Percentiles rank a stretch among this genome's conserved stretches.
These are phyloP conservation scores for Gallinago undulata DNA, from an alignment of 2,113 vertebrate species.

Conservation along the genomic window DNA sequence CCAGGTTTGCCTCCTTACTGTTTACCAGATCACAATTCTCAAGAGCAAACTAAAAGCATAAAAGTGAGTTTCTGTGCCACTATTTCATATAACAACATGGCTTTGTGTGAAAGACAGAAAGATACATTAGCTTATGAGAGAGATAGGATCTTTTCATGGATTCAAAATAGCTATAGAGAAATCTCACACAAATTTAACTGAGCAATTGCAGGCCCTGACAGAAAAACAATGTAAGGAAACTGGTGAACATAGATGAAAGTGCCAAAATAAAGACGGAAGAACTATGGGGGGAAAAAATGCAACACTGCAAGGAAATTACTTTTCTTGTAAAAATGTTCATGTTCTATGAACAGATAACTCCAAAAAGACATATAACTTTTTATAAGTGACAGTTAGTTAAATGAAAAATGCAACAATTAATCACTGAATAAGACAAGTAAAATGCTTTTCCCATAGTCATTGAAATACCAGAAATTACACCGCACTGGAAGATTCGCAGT, in stretches of 20 bases:
- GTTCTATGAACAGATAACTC: constrained; percentile 38
- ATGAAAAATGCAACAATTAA: constrained; percentile 42
- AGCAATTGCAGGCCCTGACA: constrained; percentile 35
- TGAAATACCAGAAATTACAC: not conserved
- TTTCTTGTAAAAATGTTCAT: constrained; percentile 49
- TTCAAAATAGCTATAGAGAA: not conserved
- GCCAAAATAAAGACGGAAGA: constrained; percentile 63
- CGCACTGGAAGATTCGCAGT: not conserved
- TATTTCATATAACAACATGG: not conserved
- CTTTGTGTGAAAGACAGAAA: not conserved
- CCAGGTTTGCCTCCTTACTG: not conserved
- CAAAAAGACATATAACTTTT: not conserved
- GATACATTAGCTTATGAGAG: not conserved
- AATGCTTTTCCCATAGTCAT: not conserved
- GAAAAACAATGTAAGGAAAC: constrained; percentile 65
- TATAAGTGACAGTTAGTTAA: constrained; percentile 5
- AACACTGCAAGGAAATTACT: constrained; percentile 56
- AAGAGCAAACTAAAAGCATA: not conserved
- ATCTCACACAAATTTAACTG: constrained; percentile 5
- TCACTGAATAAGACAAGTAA: not conserved
- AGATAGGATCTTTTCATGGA: not conserved
- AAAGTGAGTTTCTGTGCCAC: not conserved
- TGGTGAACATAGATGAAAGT: not conserved
- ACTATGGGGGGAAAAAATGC: not conserved
- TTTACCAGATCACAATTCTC: not conserved